These are phyloP conservation scores for Brachyalestes nurse DNA, from an alignment of 2,797 vertebrate genomes.

Conservation along the genomic window DNA sequence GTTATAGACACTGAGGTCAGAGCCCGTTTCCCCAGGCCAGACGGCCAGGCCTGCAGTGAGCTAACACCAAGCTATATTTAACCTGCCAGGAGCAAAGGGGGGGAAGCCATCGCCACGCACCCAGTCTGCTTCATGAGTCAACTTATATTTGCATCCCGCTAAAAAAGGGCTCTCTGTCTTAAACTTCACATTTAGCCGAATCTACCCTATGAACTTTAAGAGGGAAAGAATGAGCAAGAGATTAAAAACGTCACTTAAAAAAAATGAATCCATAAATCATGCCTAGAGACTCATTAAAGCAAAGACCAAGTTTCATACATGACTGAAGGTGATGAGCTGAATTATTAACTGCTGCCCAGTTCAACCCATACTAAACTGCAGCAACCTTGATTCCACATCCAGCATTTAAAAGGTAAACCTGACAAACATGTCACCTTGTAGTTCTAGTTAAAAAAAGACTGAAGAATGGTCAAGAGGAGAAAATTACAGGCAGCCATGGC, in stretches of 20 bases:
- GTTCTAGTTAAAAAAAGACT: slow-evolving; percentile 61
- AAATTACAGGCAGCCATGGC: slow-evolving; percentile 53
- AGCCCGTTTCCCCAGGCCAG: slow-evolving; percentile 55
- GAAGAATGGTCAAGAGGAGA: slow-evolving; percentile 33
- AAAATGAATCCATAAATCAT: slow-evolving; percentile 35
- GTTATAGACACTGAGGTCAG: slow-evolving; percentile 38
- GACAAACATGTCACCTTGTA: not conserved
- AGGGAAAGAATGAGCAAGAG: not conserved
- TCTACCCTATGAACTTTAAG: slow-evolving; percentile 7
- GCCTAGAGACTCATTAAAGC: not conserved
- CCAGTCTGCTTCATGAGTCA: slow-evolving; percentile 32
- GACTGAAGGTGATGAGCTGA: slow-evolving; percentile 4
- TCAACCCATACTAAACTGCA: slow-evolving; percentile 27
- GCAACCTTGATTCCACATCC: slow-evolving; percentile 33
- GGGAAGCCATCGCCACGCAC: slow-evolving; percentile 38
- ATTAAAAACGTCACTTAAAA: slow-evolving; percentile 27
- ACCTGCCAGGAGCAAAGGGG: slow-evolving; percentile 27
- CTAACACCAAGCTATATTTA: slow-evolving; percentile 60
- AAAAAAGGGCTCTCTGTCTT: slow-evolving; percentile 13
- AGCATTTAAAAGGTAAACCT: slow-evolving; percentile 37
- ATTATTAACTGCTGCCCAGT: not conserved
- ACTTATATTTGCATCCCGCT: slow-evolving; percentile 45
- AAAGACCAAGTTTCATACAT: slow-evolving; percentile 16
- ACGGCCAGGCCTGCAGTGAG: slow-evolving; percentile 62
- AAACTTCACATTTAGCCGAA: slow-evolving; percentile 7